Base-by-base conservation (phyloP, 2,888 invertebrate genomes). In the Stratiomys singularior region DNA sequence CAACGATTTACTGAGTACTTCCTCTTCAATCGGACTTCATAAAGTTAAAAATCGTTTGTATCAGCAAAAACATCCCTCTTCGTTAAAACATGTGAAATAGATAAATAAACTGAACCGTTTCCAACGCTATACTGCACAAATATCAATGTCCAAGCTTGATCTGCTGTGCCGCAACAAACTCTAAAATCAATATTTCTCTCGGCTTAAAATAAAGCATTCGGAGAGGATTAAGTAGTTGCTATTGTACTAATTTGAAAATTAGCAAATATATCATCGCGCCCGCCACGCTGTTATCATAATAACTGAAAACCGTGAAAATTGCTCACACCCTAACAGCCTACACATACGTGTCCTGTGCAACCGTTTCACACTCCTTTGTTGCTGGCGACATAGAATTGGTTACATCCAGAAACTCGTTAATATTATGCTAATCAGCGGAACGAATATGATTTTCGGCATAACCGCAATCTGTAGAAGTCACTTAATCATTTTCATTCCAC, bases 381-480 rank as follows among this genome's bases (percentile, higher is more conserved):
- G 47, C 21, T 60, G 37, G 37, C 37, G 37, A 37, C 37, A 37
- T 9, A 9, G 37, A 63, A 2, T 64, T 63, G 46, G 28, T n/a
- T 11, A 44, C 27, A 47, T 1, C 28, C 46, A 60, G 58, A 74
- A 30, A 56, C 66, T 76, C 76, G 76, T 76, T 78, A 78, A 78
- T 79, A 67, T 78, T 78, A 79, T 79, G 78, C 78, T 79, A 78
- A 79, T 79, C 79, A 77, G 60, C 76, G 78, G 78, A 60, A 63
- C 79, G 77, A 79, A 79, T 78, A 76, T 72, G 79, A 79, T 79
- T 79, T 77, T 78, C 78, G 63, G 47, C 77, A 79, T 79, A 77
- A 78, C 77, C 76, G 77, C 79, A 79, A 79, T 79, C 77, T 79
- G 79, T 78, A 78, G 76, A 76, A 78, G 78, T 76, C 78, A 76